A percentile compares a stretch with the other conserved stretches of the same genome.
Evolutionary conservation across 2,797 vertebrate species (phyloP).

Genomic region (Sarcophilus harrisii): DNA sequence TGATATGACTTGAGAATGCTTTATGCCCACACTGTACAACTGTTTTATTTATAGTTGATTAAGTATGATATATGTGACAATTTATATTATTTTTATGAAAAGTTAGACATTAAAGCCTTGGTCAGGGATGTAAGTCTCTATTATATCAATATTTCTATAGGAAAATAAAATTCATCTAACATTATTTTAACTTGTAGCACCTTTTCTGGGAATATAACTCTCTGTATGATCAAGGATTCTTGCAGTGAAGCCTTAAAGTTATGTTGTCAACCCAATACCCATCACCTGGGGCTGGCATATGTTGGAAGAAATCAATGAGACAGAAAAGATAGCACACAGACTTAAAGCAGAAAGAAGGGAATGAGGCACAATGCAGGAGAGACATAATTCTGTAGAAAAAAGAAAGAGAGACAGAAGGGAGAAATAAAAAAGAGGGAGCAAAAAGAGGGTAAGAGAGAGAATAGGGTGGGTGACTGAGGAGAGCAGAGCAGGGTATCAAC

Average conservation of each 20-base stretch:
- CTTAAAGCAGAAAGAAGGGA: not conserved
- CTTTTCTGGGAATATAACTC: not conserved
- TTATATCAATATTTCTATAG: not conserved
- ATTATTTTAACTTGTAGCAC: not conserved
- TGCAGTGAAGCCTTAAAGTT: not conserved
- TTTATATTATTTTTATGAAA: not conserved
- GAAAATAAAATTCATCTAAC: not conserved
- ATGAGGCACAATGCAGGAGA: not conserved
- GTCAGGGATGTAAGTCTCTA: not conserved
- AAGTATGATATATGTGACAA: constrained; percentile 7
- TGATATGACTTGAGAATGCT: not conserved
- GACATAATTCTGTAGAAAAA: not conserved
- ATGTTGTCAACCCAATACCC: not conserved
- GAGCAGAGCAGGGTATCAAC: not conserved
- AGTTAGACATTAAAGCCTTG: not conserved
- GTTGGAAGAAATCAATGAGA: not conserved
- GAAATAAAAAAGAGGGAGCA: not conserved
- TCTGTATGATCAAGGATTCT: not conserved
- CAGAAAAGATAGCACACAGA: constrained; percentile 9
- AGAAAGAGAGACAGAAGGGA: not conserved
- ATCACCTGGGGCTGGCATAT: not conserved
- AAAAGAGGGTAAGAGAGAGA: not conserved
- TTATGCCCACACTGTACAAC: not conserved
- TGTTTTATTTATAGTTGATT: constrained; percentile 4
- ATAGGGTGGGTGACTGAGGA: not conserved